Evolutionary conservation across 2,113 vertebrate species (phyloP), one percentile per base, ranked within the genome.

Genomic region (Thermophis baileyi): DNA sequence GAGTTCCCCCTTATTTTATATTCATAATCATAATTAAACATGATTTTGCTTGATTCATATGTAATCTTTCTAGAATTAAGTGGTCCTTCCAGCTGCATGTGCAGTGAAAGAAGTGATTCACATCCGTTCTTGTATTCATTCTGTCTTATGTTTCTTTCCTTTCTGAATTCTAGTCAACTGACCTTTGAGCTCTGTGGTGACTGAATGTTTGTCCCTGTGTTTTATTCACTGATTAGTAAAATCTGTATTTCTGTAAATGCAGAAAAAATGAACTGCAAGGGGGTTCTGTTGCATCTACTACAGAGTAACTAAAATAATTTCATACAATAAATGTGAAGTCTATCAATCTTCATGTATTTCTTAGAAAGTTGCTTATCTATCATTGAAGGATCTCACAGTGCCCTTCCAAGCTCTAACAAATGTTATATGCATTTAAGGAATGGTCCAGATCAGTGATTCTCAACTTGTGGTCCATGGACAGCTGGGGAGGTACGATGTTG

Each of bases 271-370:
- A 94, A 74, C 93, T 94, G 93, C 49, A 96, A 94, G 93, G 92
- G 92, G 92, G 93, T 69, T 94, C 95, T 89, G 92, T 94, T 91
- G 95, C n/a, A 4, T 95, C 94, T 95, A 92, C 92, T 93, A 86
- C 89, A 94, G 93, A 95, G 93, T 96, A 96, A 95, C 81, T 95
- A 95, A 95, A 96, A 95, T 96, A 97, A 96, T 97, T 97, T 93
- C 95, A 0, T n/a, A 96, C 96, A 96, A 96, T 96, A 96, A 92
- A 94, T 94, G 94, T 95, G 97, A 96, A 96, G 92, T 46, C 89
- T 90, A 6, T 27, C 69, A n/a, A 51, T 51, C 60, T 14, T 90
- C n/a, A n/a, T 47, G 35, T 60, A n/a, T 90, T 50, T n/a, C 25
- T 74, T 74, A 49, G 30, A 35, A 69, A 7, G 46, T 90, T 24